Evolutionary conservation across 2,888 invertebrate genomes (phyloP).

Genomic region (Nematopogon swammerdamellus): DNA sequence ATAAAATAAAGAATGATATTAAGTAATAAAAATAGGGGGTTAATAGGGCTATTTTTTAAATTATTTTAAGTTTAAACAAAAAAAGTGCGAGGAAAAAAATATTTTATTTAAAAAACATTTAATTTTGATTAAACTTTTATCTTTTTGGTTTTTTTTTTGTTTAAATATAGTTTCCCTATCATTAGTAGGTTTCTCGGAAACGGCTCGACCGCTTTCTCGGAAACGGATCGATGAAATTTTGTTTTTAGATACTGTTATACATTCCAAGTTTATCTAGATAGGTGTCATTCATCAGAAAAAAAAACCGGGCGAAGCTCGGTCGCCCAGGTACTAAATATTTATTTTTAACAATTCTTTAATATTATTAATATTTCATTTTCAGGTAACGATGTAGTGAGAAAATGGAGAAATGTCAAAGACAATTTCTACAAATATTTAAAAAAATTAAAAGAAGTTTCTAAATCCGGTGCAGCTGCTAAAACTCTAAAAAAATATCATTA

Average conservation of each 20-base stretch:
- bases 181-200: constrained; percentile 7
- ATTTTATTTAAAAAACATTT: constrained; percentile 1
- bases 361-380: constrained; percentile 9
- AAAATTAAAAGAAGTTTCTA: constrained; percentile 10
- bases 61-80: no score
- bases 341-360: constrained; percentile 9
- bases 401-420: constrained; percentile 12
- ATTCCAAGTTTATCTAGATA: no score
- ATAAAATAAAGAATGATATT: no score
- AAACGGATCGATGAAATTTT: constrained; percentile 6
- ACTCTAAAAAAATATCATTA: constrained; percentile 11
- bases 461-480: constrained; percentile 10
- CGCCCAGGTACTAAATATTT: no score
- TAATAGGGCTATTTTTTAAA: no score
- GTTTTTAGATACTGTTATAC: no score
- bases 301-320: no score
- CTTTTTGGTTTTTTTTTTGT: constrained; percentile 6
- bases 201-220: not conserved
- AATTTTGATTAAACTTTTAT: constrained; percentile 5
- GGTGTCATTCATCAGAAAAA: no score
- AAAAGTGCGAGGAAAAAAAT: no score
- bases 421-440: constrained; percentile 10
- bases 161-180: no score
- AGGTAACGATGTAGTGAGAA: constrained; percentile 8
- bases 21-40: no score